Base-by-base conservation (phyloP, 2,113 vertebrate genomes). In the Anolis carolinensis region DNA sequence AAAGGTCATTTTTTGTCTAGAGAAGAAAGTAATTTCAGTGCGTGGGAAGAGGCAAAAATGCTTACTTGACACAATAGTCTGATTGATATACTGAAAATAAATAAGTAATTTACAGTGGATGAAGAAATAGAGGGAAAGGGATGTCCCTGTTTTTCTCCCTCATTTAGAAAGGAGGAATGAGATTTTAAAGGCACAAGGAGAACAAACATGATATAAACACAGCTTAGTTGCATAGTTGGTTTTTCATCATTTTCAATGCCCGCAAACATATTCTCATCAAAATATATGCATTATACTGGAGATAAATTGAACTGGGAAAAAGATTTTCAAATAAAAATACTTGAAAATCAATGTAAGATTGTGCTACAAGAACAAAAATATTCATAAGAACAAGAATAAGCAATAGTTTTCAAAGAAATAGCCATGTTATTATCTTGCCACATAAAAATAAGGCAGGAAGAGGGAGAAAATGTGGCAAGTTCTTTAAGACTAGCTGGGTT, bases 71-170 rank as follows among this genome's bases (percentile, higher is more conserved):
- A 55, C 18, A n/a, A 71, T 13, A 1, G 18, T 72, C 52, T 36
- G 68, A 73, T 83, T 83, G 25, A 30, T 83, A 34, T 72, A 11
- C 34, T 72, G 34, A 59, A 70, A 59, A 71, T 68, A 79, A 85
- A 71, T 44, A 18, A 32, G 30, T 74, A 70, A 70, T 32, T 78
- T 78, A 27, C 6, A 85, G 27, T 55, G 14, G 71, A 76, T 44
- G 76, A n/a, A 72, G n/a, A 62, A 44, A 39, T 32, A 2, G n/a
- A 27, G 16, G 6, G 25, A 44, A 44, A 44, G 39, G 39, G 39
- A 44, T 44, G 39, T 44, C 5, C 39, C 39, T 44, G 39, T 44
- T 44, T 44, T 44, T 44, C 39, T 44, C 39, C 39, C 39, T 44
- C 39, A 9, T 10, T 48, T 16, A 6, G n/a, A 23, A 36, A 9